phyloP scores from a whole-genome alignment of 1,140 invertebrate genomes.

The Hylaeus anthracinus region DNA sequence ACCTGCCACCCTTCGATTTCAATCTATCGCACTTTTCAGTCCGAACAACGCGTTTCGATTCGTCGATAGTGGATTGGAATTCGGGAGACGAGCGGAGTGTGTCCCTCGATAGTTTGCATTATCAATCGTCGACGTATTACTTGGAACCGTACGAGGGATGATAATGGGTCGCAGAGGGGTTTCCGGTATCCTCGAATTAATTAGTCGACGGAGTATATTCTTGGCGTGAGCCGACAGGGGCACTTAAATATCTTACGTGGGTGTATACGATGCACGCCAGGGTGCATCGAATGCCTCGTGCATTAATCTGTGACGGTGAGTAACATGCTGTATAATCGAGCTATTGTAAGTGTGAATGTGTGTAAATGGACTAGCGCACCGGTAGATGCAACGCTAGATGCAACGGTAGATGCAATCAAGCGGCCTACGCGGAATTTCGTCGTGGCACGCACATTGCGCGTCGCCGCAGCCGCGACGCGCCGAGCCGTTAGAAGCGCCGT shows the following conservation, averaged over 20 bases:
- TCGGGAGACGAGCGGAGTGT: no score
- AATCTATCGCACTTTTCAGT: no score
- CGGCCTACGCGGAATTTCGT: slow-evolving; percentile 42
- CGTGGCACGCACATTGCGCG: slow-evolving; percentile 44
- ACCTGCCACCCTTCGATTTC: no score
- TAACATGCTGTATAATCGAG: slow-evolving; percentile 38
- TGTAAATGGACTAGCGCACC: slow-evolving; percentile 11
- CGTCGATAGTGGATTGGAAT: no score
- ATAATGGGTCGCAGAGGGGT: background rate
- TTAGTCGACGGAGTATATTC: slow-evolving; percentile 2
- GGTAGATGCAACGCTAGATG: slow-evolving; percentile 3
- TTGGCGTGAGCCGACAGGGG: background rate
- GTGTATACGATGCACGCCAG: background rate
- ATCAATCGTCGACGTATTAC: background rate
- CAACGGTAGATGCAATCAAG: slow-evolving; percentile 37
- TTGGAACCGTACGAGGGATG: background rate
- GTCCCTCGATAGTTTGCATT: background rate
- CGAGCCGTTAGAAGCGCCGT: background rate
- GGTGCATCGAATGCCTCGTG: slow-evolving; percentile 8
- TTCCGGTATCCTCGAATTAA: slow-evolving; percentile 20
- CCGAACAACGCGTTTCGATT: no score
- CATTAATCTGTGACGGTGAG: slow-evolving; percentile 33
- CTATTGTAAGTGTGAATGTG: slow-evolving; percentile 40
- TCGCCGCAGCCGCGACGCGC: background rate
- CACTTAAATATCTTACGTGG: slow-evolving; percentile 29